Evolutionary conservation across 2,113 vertebrate species (phyloP).

Genomic region (Thamnophis sirtalis): DNA sequence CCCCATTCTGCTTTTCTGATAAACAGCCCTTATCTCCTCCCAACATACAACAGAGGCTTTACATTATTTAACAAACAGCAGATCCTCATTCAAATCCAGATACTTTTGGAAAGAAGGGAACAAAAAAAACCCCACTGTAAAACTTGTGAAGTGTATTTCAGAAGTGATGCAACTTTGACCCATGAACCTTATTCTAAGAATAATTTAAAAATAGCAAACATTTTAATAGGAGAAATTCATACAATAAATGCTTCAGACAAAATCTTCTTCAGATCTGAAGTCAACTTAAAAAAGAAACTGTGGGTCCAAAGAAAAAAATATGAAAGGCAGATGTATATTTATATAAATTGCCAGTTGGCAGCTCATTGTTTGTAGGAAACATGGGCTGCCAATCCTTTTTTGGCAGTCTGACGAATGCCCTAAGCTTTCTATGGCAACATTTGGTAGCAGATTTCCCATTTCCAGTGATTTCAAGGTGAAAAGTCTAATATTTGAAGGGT

Average conservation of each 20-base stretch:
- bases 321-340: background rate
- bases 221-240: background rate
- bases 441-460: background rate
- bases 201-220: background rate
- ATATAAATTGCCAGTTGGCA: background rate
- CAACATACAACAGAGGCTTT: conserved; percentile 27
- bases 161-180: background rate
- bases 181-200: background rate
- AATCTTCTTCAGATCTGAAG: background rate
- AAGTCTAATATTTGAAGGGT: background rate
- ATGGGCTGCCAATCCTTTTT: background rate
- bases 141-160: background rate
- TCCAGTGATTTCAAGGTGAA: background rate
- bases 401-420: background rate
- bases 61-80: conserved; percentile 19
- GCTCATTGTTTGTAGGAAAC: background rate
- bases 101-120: background rate
- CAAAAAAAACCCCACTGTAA: background rate
- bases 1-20: conserved; percentile 22
- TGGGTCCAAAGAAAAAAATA: background rate
- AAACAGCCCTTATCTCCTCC: conserved; percentile 20
- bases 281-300: background rate
- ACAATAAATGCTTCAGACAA: background rate
- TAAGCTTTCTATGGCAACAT: background rate
- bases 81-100: background rate